A percentile compares a stretch with the other conserved stretches of the same genome.
Conservation (phyloP, 2,797 vertebrate genomes). For the Danio tinwini region DNA sequence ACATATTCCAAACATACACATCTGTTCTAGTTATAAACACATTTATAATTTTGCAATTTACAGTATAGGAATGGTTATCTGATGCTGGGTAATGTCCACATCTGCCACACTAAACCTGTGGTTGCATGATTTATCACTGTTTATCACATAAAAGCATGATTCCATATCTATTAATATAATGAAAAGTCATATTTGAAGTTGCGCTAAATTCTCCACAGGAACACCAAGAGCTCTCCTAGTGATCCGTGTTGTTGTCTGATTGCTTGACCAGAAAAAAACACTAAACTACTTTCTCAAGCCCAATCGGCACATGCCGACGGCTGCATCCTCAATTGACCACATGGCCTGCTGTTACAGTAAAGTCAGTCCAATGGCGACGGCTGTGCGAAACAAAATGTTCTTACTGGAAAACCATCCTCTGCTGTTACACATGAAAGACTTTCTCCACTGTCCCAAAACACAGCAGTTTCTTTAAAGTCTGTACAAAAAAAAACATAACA, state of each 20-base stretch:
- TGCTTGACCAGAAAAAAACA: constrained; percentile 17
- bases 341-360: constrained; percentile 26
- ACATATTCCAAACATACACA: too few relatives aligned
- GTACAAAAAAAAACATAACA: neutral
- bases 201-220: neutral
- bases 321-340: neutral
- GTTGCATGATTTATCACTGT: too few relatives aligned
- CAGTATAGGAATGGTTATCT: too few relatives aligned
- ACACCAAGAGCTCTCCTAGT: neutral
- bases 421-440: constrained; percentile 23
- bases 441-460: constrained; percentile 15
- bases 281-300: constrained; percentile 11
- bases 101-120: too few relatives aligned
- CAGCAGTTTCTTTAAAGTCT: neutral
- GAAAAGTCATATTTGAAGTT: neutral
- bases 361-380: constrained; percentile 9
- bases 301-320: constrained; percentile 19
- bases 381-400: constrained; percentile 24
- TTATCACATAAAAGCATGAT: neutral
- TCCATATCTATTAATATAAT: neutral
- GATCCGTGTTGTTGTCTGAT: neutral
- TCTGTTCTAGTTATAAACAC: too few relatives aligned
- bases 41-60: too few relatives aligned
- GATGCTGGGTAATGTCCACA: too few relatives aligned
- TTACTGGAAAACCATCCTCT: constrained; percentile 33